These are phyloP conservation scores for Rhinophrynus dorsalis DNA, from an alignment of 2,797 vertebrate genomes.

Conservation along the genomic window DNA sequence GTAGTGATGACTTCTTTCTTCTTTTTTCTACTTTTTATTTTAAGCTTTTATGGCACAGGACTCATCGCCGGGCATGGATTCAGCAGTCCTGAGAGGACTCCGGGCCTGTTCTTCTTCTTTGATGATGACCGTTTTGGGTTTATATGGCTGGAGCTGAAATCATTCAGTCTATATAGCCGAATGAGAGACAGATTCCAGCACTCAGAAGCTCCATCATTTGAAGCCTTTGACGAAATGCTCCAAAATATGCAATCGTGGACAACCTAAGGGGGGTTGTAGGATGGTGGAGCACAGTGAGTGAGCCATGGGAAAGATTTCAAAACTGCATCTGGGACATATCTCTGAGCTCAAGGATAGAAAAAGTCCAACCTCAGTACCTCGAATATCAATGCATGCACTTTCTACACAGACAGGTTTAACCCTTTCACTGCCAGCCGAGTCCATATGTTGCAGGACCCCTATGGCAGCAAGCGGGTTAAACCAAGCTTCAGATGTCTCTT, in stretches of 20 bases:
- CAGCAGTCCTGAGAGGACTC: constrained; percentile 92
- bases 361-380: constrained; percentile 8
- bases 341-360: not conserved
- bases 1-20: not conserved
- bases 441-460: not conserved
- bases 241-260: constrained; percentile 93
- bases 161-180: constrained; percentile 97
- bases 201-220: constrained; percentile 81
- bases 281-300: not conserved
- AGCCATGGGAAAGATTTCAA: not conserved
- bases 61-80: constrained; percentile 95
- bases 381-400: constrained; percentile 24
- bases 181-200: constrained; percentile 89
- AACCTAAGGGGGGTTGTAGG: constrained; percentile 62
- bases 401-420: not conserved
- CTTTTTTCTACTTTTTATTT: not conserved
- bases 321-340: not conserved
- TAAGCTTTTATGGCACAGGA: constrained; percentile 92
- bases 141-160: constrained; percentile 97
- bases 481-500: constrained; percentile 1
- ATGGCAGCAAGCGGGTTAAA: not conserved
- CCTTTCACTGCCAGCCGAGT: not conserved
- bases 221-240: constrained; percentile 95
- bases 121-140: constrained; percentile 94
- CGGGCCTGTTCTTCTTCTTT: constrained; percentile 90